Evolutionary conservation across 2,888 invertebrate species (phyloP).

Genomic region (Cataglyphis rosenhaueri): DNA sequence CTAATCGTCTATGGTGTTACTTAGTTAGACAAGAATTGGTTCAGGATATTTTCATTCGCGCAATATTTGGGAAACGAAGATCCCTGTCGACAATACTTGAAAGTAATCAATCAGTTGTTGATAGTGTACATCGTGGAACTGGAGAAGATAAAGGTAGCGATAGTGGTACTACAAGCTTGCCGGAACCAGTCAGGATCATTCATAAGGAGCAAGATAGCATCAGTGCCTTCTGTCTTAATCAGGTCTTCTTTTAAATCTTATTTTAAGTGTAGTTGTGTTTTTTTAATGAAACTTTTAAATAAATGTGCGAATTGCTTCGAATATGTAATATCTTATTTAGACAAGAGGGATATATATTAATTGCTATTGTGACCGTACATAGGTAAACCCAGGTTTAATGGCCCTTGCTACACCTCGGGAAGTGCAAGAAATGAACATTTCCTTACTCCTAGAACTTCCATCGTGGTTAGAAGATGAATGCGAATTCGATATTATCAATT

Average conservation of each 20-base stretch:
- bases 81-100: constrained; percentile 87
- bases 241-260: constrained; percentile 86
- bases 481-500: constrained; percentile 96
- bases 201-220: constrained; percentile 99
- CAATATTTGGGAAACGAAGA: constrained; percentile 95
- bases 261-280: not conserved
- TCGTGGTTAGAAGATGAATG: constrained; percentile 99
- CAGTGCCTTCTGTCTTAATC: constrained; percentile 98
- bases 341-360: not conserved
- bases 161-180: constrained; percentile 85
- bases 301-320: not conserved
- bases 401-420: constrained; percentile 98
- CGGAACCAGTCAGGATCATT: constrained; percentile 96
- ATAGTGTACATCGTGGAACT: constrained; percentile 80
- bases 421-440: constrained; percentile 99
- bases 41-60: constrained; percentile 97
- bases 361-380: constrained; percentile 23
- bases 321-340: constrained; percentile 5
- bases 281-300: not conserved
- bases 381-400: constrained; percentile 93
- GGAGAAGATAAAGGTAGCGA: constrained; percentile 83
- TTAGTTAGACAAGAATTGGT: constrained; percentile 96
- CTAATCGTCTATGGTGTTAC: constrained; percentile 96
- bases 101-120: constrained; percentile 81
- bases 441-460: constrained; percentile 94